A percentile compares a stretch with the other conserved stretches of the same genome.
These are phyloP conservation scores for Laticauda colubrina DNA, from an alignment of 2,113 vertebrate species.

Conservation along the genomic window DNA sequence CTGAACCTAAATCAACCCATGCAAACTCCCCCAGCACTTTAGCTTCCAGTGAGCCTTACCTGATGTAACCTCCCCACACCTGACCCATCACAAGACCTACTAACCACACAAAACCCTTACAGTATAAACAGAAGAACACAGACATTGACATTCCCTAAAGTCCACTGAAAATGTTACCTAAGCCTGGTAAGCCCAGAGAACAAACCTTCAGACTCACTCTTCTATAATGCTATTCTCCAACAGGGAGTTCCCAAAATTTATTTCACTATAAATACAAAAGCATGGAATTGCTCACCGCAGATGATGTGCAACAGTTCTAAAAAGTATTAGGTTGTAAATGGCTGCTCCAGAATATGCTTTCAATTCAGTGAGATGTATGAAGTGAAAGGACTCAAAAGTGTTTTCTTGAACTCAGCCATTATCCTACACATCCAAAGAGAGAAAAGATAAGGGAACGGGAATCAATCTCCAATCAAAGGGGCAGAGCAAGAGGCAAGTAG, in stretches of 20 bases:
- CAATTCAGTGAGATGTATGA: background rate
- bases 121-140: no score
- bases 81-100: no score
- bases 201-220: no score
- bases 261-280: background rate
- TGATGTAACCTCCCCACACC: no score
- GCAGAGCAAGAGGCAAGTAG: background rate
- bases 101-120: no score
- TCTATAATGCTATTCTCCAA: background rate
- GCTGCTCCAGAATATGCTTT: background rate
- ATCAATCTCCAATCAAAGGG: background rate
- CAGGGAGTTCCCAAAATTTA: background rate
- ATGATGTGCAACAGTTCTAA: background rate
- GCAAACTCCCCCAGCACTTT: no score
- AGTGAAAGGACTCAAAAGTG: background rate
- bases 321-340: background rate
- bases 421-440: background rate
- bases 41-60: no score
- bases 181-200: no score
- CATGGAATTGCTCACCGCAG: background rate
- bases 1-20: no score
- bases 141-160: no score
- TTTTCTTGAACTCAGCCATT: background rate
- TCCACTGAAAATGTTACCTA: no score
- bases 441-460: background rate